Evolutionary conservation across 2,797 vertebrate species (phyloP), one percentile per base, ranked within the genome.

Genomic region (Acanthopagrus latus): DNA sequence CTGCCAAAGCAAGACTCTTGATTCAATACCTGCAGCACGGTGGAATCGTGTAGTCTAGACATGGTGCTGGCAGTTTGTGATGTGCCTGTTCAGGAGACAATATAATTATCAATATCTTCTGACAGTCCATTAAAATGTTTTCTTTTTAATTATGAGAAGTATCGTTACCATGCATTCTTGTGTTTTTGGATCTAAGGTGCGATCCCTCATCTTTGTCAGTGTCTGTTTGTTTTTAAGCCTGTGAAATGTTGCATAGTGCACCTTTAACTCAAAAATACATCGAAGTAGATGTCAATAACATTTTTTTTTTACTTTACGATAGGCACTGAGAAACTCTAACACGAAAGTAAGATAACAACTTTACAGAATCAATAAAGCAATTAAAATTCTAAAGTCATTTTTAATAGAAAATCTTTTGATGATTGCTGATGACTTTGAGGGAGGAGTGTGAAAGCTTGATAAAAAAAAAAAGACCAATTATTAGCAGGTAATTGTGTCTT

Each of bases 1-100:
- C 57, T 5, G 57, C 52, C 55, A 46, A 59, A 70, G n/a, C 54
- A 48, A 29, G 56, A 33, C 29, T 3, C 29, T 63, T 73, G 33
- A 67, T 50, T 10, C 25, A 60, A 9, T 25, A n/a, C 57, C 47
- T 29, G 17, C 58, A 21, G 55, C 47, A 12, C 2, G 11, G 4
- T 13, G 60, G 52, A 38, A 48, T 47, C 10, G 14, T 17, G 10
- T 27, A 27, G 21, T 64, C 54, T 11, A 41, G 29, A 54, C 43
- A 55, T 11, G 21, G 25, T 0, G 5, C 9, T 17, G 17, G 51
- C 20, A 5, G 7, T 33, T 7, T 7, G 7, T 23, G 7, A 41
- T 47, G n/a, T 1, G 1, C 41, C 20, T 16, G 46, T 41, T 64
- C 25, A 29, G 21, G 17, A 18, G 3, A 56, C 41, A 29, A 20